Conservation (phyloP, 2,797 vertebrate species). For the Tragelaphus eurycerus region DNA sequence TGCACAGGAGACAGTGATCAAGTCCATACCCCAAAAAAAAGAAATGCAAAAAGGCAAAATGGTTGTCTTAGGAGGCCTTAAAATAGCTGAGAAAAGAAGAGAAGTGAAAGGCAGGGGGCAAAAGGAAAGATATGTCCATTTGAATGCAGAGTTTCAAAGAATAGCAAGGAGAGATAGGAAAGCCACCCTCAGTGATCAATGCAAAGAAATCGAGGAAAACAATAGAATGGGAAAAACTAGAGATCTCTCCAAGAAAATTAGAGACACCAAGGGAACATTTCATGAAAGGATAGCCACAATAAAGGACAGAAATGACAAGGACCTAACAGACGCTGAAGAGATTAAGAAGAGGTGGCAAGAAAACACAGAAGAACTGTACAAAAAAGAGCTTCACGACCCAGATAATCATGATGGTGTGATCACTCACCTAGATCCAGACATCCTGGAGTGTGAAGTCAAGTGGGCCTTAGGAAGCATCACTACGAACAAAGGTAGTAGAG, state of each 20-base stretch:
- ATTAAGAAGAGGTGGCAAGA: too few relatives aligned
- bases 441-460: too few relatives aligned
- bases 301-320: background rate
- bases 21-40: background rate
- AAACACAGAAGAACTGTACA: too few relatives aligned
- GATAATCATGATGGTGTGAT: too few relatives aligned
- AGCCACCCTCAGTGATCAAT: background rate
- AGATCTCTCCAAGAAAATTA: background rate
- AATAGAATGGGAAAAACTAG: background rate
- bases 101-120: background rate
- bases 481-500: background rate
- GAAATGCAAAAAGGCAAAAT: background rate
- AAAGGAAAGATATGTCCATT: background rate
- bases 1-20: background rate
- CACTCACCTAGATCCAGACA: too few relatives aligned
- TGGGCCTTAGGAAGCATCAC: background rate
- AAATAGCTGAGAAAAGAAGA: background rate
- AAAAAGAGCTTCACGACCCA: too few relatives aligned
- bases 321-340: too few relatives aligned
- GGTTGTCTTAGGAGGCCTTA: background rate
- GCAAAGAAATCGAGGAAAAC: background rate
- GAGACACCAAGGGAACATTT: background rate
- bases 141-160: background rate
- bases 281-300: background rate
- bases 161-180: background rate